Conservation (phyloP, 1,140 invertebrate species). For the Drosophila willistoni region DNA sequence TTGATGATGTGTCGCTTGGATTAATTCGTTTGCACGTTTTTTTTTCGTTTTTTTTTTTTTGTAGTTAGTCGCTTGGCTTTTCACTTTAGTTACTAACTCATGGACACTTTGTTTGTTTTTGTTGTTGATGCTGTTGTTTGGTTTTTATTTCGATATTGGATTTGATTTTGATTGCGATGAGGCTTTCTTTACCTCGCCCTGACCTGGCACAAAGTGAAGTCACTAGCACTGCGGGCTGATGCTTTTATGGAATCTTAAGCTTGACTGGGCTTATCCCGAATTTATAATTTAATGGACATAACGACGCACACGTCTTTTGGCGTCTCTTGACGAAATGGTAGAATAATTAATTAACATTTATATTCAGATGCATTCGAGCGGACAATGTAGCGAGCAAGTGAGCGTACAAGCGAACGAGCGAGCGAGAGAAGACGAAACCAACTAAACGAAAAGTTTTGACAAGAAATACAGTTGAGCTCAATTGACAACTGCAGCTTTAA, state of each 20-base stretch:
- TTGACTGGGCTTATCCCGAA: slow-evolving; percentile 8
- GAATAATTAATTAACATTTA: slow-evolving; percentile 35
- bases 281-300: slow-evolving; percentile 8
- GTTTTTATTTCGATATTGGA: slow-evolving; percentile 4
- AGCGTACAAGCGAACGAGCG: slow-evolving; percentile 20
- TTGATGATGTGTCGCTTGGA: slow-evolving; percentile 37
- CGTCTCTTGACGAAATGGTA: slow-evolving; percentile 38
- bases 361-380: slow-evolving; percentile 37
- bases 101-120: background rate
- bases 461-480: slow-evolving; percentile 31
- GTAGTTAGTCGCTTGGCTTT: slow-evolving; percentile 65
- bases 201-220: slow-evolving; percentile 60
- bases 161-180: slow-evolving; percentile 4
- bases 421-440: slow-evolving; percentile 47
- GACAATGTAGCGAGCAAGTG: background rate
- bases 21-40: slow-evolving; percentile 66
- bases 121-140: background rate
- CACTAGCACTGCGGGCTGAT: slow-evolving; percentile 26
- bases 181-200: slow-evolving; percentile 29
- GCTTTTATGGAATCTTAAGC: slow-evolving; percentile 61
- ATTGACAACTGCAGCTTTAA: slow-evolving; percentile 69
- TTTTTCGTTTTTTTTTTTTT: too few species aligned
- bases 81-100: slow-evolving; percentile 53
- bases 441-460: slow-evolving; percentile 57
- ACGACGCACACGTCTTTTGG: slow-evolving; percentile 30